phyloP scores from a whole-genome alignment of 2,113 vertebrate species.

The Odobenus rosmarus region DNA sequence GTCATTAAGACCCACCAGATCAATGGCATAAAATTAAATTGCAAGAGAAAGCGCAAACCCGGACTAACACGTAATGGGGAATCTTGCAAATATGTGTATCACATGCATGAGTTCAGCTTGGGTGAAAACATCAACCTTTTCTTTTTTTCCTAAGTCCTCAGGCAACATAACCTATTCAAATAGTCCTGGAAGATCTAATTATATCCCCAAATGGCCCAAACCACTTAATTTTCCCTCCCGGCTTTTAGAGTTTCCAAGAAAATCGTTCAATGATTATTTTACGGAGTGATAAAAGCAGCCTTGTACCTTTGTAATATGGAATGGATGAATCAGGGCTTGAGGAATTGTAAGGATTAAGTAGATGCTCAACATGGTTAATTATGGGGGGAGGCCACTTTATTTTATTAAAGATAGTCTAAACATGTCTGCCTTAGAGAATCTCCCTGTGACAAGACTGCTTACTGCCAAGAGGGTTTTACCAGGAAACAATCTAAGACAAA shows the following conservation, averaged over 20 bases:
- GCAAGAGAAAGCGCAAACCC: conserved; percentile 75
- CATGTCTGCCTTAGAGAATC: conserved; percentile 71
- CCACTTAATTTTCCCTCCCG: conserved; percentile 60
- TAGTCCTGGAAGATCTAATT: conserved; percentile 81
- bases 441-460: conserved; percentile 75
- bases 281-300: conserved; percentile 79
- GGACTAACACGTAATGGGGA: conserved; percentile 59
- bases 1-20: conserved; percentile 83
- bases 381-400: conserved; percentile 65
- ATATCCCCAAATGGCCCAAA: conserved; percentile 79
- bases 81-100: conserved; percentile 58
- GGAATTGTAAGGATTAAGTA: conserved; percentile 54
- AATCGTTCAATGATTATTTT: conserved; percentile 79
- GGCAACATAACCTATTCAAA: conserved; percentile 80
- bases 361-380: conserved; percentile 38
- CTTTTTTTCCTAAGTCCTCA: neutral
- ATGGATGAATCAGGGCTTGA: conserved; percentile 30
- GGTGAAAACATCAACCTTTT: conserved; percentile 77
- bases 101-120: conserved; percentile 80
- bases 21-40: conserved; percentile 82
- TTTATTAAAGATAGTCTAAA: conserved; percentile 80
- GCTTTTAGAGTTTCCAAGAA: conserved; percentile 81
- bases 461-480: conserved; percentile 73
- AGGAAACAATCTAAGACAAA: conserved; percentile 67
- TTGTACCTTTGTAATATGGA: conserved; percentile 76